Evolutionary conservation across 1,140 invertebrate genomes (phyloP).

Genomic region (Zophobas morio): DNA sequence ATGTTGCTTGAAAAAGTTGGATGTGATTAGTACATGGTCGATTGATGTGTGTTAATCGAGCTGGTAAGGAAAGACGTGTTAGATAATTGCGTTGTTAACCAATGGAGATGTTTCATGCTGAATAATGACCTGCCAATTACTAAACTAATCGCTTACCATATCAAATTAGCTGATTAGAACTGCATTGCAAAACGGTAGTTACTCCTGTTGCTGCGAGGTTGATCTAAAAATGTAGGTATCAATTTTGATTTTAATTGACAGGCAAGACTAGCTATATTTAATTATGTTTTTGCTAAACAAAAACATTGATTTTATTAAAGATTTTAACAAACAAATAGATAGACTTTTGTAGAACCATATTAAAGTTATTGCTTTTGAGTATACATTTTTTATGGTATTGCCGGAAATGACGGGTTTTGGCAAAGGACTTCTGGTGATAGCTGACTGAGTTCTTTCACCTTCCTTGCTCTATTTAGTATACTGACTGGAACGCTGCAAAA

Average conservation of each 20-base stretch:
- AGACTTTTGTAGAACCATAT: no score
- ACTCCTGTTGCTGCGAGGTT: background rate
- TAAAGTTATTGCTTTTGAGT: no score
- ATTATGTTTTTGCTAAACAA: no score
- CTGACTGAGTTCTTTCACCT: no score
- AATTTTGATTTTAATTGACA: background rate
- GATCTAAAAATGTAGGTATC: background rate
- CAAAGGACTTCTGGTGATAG: no score
- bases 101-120: conserved; percentile 38
- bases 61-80: conserved; percentile 23
- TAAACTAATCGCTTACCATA: conserved; percentile 39
- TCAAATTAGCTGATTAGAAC: conserved; percentile 34
- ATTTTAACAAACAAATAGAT: no score
- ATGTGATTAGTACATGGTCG: background rate
- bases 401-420: no score
- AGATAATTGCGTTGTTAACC: conserved; percentile 33
- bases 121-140: conserved; percentile 40
- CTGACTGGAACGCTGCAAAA: no score
- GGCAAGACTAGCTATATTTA: no score
- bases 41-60: conserved; percentile 23
- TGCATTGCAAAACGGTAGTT: conserved; percentile 24
- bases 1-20: conserved; percentile 14
- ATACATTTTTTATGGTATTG: no score
- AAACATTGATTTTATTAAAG: no score
- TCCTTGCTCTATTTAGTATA: no score